These are phyloP conservation scores for Cheumatopsyche charites DNA, from an alignment of 1,140 invertebrate species.

Conservation along the genomic window DNA sequence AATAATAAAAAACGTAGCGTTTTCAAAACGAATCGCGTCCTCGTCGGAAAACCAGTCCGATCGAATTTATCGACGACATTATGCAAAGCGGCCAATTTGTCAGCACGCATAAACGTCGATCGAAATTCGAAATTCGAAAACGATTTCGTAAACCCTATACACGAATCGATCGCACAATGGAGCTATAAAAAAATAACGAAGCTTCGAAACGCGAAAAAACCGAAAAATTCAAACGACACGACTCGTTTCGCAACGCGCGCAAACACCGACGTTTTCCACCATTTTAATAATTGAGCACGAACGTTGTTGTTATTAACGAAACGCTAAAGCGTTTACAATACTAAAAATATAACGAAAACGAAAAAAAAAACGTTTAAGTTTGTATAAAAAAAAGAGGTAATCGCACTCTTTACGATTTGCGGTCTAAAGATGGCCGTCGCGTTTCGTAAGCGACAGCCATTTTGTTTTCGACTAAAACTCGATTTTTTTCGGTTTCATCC, in stretches of 20 bases:
- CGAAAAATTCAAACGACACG: too few species aligned
- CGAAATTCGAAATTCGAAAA: not conserved
- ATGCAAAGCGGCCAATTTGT: constrained; percentile 24
- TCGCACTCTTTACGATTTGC: not conserved
- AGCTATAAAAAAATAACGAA: too few species aligned
- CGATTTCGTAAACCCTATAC: not conserved
- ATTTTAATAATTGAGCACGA: constrained; percentile 7
- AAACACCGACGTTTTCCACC: not conserved
- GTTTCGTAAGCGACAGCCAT: too few species aligned
- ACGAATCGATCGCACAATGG: too few species aligned
- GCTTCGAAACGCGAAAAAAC: too few species aligned
- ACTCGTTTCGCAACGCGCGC: not conserved
- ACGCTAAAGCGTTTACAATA: too few species aligned
- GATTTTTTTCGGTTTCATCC: too few species aligned
- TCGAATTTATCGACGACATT: constrained; percentile 15
- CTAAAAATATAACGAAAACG: too few species aligned
- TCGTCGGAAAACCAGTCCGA: not conserved
- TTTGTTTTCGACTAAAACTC: too few species aligned
- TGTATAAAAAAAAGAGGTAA: not conserved
- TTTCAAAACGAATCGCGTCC: not conserved
- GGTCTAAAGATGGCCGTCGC: not conserved
- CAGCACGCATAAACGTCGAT: not conserved
- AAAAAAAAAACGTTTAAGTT: too few species aligned
- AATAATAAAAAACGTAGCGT: too few species aligned
- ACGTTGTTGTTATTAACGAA: not conserved